These are phyloP conservation scores for Malurus alboscapulatus DNA, from an alignment of 2,113 vertebrate species.

Conservation along the genomic window DNA sequence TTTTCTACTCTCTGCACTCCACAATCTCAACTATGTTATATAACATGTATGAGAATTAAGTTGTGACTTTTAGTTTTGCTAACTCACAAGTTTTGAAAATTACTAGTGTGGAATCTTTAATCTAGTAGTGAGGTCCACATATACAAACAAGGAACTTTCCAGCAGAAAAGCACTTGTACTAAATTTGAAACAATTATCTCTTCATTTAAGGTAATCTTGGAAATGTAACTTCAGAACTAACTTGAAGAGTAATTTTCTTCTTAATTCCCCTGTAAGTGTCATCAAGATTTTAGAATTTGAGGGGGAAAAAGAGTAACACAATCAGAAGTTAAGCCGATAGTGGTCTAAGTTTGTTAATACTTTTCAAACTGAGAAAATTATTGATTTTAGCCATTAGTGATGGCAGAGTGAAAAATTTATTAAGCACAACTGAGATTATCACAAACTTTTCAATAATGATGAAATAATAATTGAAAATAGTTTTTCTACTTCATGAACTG, in stretches of 20 bases:
- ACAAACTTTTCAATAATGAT: background rate
- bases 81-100: background rate
- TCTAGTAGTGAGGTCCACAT: background rate
- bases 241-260: background rate
- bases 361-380: background rate
- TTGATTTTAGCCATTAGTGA: background rate
- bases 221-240: background rate
- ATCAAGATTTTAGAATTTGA: background rate
- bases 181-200: background rate
- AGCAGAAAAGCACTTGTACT: background rate
- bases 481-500: rapidly evolving
- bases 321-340: background rate
- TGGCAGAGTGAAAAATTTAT: background rate
- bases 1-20: background rate
- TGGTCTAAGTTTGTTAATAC: background rate
- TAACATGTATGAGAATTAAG: background rate
- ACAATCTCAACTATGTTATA: background rate
- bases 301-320: background rate
- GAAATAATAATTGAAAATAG: background rate
- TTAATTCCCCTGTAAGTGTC: background rate
- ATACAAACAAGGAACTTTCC: background rate
- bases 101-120: background rate
- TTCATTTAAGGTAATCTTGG: background rate
- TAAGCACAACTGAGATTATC: background rate
- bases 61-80: background rate